These are phyloP conservation scores for Adoxophyes honmai DNA, from an alignment of 1,140 invertebrate genomes.

Conservation along the genomic window DNA sequence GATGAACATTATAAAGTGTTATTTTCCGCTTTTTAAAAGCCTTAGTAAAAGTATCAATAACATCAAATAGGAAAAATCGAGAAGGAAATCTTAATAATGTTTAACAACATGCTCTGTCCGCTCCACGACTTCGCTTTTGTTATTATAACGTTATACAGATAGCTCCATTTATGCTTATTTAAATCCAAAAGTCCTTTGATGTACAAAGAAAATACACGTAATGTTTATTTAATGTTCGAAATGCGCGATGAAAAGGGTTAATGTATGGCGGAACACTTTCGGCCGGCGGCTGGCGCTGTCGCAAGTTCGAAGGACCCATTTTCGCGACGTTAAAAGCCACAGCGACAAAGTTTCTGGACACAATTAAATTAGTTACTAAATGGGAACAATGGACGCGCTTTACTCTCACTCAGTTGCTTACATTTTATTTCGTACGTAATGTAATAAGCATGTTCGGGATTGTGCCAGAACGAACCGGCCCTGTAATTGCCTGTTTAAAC, in stretches of 20 bases:
- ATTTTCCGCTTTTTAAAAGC: too few species aligned
- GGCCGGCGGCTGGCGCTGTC: background rate
- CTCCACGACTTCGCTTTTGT: background rate
- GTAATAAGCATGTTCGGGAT: too few species aligned
- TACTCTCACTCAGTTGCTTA: background rate
- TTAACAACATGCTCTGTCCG: background rate
- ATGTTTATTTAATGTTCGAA: background rate
- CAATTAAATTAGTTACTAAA: conserved; percentile 6
- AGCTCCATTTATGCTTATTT: background rate
- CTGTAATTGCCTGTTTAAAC: too few species aligned
- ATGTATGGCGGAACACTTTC: background rate
- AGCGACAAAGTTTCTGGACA: background rate
- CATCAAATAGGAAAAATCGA: too few species aligned
- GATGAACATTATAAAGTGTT: too few species aligned
- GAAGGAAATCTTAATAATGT: background rate
- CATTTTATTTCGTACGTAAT: background rate
- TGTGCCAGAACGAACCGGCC: too few species aligned
- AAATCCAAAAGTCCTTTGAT: conserved; percentile 1
- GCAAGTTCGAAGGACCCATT: background rate
- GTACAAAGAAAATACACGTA: background rate
- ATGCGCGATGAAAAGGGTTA: background rate
- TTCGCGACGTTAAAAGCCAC: background rate
- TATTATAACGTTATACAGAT: background rate
- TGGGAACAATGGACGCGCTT: background rate
- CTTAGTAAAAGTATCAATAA: too few species aligned